Conservation (phyloP, 1,140 invertebrate species). For the Nixonia krombeini region DNA sequence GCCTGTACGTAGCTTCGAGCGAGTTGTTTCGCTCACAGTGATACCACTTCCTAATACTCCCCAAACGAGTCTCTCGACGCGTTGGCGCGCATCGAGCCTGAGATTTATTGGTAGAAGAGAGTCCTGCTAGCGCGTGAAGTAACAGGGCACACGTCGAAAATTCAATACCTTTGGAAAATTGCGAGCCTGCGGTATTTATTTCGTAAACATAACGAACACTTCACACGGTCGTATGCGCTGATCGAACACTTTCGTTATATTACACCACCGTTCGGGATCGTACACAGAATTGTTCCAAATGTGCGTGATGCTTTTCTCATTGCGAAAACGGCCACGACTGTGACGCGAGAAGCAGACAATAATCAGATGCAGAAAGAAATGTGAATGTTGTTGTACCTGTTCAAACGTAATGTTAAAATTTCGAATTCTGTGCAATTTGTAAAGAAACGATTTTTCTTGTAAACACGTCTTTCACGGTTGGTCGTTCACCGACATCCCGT, state of each 20-base stretch:
- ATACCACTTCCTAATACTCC: conserved; percentile 61
- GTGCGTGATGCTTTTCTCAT: too few relatives aligned
- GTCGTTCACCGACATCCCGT: conserved; percentile 12
- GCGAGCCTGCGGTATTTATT: conserved; percentile 52
- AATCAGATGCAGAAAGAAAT: too few relatives aligned
- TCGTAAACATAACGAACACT: conserved; percentile 45
- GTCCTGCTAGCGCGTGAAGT: conserved; percentile 44
- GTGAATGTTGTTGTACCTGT: conserved; percentile 45
- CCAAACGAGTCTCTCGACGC: conserved; percentile 36
- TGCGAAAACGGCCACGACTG: too few relatives aligned
- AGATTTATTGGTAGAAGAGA: conserved; percentile 41
- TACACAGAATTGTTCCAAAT: neutral
- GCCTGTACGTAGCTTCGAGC: conserved; percentile 56
- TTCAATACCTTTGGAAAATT: conserved; percentile 47
- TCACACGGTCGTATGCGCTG: neutral
- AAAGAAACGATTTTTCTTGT: conserved; percentile 12
- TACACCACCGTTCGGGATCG: too few relatives aligned
- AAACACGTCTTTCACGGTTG: conserved; percentile 18
- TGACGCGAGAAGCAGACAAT: too few relatives aligned
- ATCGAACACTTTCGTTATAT: too few relatives aligned
- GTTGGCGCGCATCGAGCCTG: conserved; percentile 45
- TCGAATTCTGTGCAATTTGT: conserved; percentile 29
- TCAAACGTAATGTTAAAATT: conserved; percentile 29
- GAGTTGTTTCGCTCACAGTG: conserved; percentile 56
- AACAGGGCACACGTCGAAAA: conserved; percentile 34